phyloP scores from a whole-genome alignment of 2,888 invertebrate genomes.

The Drosophila austrosaltans region DNA sequence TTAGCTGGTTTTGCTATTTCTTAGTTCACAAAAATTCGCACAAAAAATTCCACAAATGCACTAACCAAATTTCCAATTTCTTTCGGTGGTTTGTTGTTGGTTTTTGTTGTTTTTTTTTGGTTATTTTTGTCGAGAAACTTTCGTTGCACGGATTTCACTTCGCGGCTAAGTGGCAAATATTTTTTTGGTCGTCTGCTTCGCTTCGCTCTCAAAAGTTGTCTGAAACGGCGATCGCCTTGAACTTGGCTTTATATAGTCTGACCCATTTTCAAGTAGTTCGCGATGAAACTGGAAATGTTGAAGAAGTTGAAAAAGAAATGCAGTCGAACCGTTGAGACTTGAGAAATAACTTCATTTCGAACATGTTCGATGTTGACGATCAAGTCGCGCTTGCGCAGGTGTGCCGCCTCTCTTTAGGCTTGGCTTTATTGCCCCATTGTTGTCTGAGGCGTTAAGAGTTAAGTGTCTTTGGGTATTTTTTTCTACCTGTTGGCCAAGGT shows the following conservation, averaged over 20 bases:
- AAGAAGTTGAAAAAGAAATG: slow-evolving; percentile 66
- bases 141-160: slow-evolving; percentile 59
- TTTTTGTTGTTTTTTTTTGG: slow-evolving; percentile 28
- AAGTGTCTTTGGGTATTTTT: slow-evolving; percentile 33
- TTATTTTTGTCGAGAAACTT: slow-evolving; percentile 52
- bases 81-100: slow-evolving; percentile 15
- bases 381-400: slow-evolving; percentile 31
- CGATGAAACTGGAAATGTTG: slow-evolving; percentile 36
- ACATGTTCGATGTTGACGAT: slow-evolving; percentile 48
- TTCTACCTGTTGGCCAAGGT: slow-evolving; percentile 66
- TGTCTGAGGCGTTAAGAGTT: slow-evolving; percentile 32
- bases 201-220: slow-evolving; percentile 81
- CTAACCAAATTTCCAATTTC: slow-evolving; percentile 40
- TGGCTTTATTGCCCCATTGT: slow-evolving; percentile 61
- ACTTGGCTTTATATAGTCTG: slow-evolving; percentile 92
- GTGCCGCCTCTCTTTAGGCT: slow-evolving; percentile 41
- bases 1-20: neutral
- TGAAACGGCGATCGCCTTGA: slow-evolving; percentile 89
- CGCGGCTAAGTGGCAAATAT: slow-evolving; percentile 41
- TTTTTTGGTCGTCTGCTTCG: slow-evolving; percentile 9
- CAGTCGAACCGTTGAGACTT: slow-evolving; percentile 36
- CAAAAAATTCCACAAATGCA: slow-evolving; percentile 65
- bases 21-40: slow-evolving; percentile 59
- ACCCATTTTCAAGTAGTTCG: slow-evolving; percentile 86
- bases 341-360: slow-evolving; percentile 37